These are phyloP conservation scores for Zaprionus ghesquierei DNA, from an alignment of 1,140 invertebrate genomes.

Conservation along the genomic window DNA sequence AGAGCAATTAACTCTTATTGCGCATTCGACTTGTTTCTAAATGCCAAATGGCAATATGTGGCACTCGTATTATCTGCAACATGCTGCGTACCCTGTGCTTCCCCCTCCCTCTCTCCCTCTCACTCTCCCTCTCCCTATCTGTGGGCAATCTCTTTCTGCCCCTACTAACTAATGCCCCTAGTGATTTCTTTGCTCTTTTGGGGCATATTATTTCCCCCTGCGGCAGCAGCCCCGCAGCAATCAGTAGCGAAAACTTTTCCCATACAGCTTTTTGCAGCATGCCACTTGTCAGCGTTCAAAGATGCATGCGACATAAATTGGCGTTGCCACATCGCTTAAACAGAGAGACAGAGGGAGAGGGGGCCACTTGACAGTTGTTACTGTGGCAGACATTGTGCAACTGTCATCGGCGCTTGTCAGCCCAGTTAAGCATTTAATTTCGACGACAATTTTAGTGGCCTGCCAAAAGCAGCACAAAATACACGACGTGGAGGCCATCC, in stretches of 20 bases:
- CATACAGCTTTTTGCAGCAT: conserved; percentile 32
- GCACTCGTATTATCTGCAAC: conserved; percentile 11
- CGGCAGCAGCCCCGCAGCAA: conserved; percentile 28
- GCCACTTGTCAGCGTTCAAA: conserved; percentile 62
- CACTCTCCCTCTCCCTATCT: too few species aligned
- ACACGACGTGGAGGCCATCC: conserved; percentile 15
- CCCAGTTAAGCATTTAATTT: conserved; percentile 73
- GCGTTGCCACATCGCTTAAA: conserved; percentile 54
- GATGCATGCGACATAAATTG: conserved; percentile 71
- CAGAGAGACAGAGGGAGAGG: not conserved
- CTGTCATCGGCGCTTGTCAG: conserved; percentile 70
- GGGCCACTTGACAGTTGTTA: conserved; percentile 41
- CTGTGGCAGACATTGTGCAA: conserved; percentile 64
- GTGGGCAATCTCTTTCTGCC: too few species aligned
- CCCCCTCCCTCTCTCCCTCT: too few species aligned
- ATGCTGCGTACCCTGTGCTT: not conserved
- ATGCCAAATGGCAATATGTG: not conserved
- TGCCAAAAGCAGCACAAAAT: conserved; percentile 26
- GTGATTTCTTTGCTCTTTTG: not conserved
- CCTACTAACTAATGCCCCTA: not conserved
- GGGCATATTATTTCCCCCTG: conserved; percentile 15
- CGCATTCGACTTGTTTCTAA: conserved; percentile 1
- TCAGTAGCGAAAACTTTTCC: conserved; percentile 33
- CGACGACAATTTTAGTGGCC: conserved; percentile 75
- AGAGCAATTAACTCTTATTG: not conserved